phyloP scores from a whole-genome alignment of 2,888 invertebrate species.

The Acrobasis repandana region DNA sequence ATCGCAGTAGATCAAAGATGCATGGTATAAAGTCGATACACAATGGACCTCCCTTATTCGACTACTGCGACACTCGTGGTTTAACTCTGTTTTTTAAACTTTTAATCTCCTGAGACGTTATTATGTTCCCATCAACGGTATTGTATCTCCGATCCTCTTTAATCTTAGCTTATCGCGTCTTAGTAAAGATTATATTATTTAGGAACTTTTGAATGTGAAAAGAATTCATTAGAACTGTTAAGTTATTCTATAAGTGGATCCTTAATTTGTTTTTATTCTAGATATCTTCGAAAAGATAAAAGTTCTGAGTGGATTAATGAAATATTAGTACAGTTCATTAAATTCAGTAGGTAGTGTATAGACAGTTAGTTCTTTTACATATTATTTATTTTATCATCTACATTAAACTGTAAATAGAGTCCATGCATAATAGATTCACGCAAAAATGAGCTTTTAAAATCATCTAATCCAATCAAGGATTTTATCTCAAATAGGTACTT shows the following conservation, averaged over 20 bases:
- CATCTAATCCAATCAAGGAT: no score
- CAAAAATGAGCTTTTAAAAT: no score
- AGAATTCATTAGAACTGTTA: background rate
- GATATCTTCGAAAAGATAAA: background rate
- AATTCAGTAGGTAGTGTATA: no score
- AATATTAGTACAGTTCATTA: background rate
- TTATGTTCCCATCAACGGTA: slow-evolving; percentile 15
- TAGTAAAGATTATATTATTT: slow-evolving; percentile 1
- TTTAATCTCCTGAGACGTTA: slow-evolving; percentile 11
- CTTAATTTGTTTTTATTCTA: background rate
- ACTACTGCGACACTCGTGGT: no score
- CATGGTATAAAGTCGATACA: no score
- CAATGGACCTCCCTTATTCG: no score
- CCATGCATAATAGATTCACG: no score
- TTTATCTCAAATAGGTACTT: no score
- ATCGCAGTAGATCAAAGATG: no score
- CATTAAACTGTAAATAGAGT: no score
- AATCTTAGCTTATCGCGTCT: slow-evolving; percentile 7
- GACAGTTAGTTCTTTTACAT: no score
- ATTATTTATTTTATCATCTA: no score
- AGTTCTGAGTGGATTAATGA: background rate
- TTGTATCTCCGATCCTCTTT: slow-evolving; percentile 7
- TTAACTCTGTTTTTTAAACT: background rate
- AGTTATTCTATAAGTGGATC: background rate
- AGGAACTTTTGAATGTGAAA: slow-evolving; percentile 12